A percentile compares a stretch with the other conserved stretches of the same genome.
These are phyloP conservation scores for Mystacides longicornis DNA, from an alignment of 2,888 invertebrate genomes.

Conservation along the genomic window DNA sequence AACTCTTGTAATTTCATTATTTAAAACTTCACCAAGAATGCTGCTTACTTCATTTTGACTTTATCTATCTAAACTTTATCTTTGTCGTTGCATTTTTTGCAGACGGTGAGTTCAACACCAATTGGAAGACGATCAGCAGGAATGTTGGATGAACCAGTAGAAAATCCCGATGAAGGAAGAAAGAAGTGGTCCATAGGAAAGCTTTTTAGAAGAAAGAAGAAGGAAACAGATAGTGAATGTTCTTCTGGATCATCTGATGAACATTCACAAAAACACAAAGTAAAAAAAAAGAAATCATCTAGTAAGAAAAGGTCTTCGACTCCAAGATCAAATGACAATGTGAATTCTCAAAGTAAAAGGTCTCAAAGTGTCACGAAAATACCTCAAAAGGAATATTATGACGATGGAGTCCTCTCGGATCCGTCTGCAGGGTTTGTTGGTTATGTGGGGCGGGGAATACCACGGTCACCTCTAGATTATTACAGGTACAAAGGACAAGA, in stretches of 20 bases:
- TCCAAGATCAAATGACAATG: slow-evolving; percentile 55
- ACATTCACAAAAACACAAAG: slow-evolving; percentile 39
- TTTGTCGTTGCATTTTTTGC: slow-evolving; percentile 31
- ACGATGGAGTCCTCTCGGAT: slow-evolving; percentile 52
- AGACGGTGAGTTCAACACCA: slow-evolving; percentile 48
- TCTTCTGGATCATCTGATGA: slow-evolving; percentile 46
- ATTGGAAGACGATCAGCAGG: slow-evolving; percentile 40
- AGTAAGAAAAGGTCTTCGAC: slow-evolving; percentile 48
- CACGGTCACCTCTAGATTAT: slow-evolving; percentile 32
- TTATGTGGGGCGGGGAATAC: slow-evolving; percentile 36
- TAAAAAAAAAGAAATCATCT: slow-evolving; percentile 37
- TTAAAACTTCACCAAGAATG: too few species aligned
- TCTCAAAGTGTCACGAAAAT: slow-evolving; percentile 46
- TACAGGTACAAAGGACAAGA: slow-evolving; percentile 32
- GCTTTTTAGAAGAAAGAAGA: slow-evolving; percentile 68
- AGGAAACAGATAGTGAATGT: slow-evolving; percentile 53
- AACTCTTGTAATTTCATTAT: too few species aligned
- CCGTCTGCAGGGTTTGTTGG: slow-evolving; percentile 48
- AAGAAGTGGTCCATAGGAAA: slow-evolving; percentile 78
- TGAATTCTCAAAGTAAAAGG: slow-evolving; percentile 48
- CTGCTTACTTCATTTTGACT: not conserved
- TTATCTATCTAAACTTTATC: not conserved
- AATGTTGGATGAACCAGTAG: slow-evolving; percentile 38
- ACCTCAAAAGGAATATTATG: slow-evolving; percentile 37
- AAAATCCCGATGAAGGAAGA: slow-evolving; percentile 48